These are phyloP conservation scores for Musca vetustissima DNA, from an alignment of 1,140 invertebrate species.

Conservation along the genomic window DNA sequence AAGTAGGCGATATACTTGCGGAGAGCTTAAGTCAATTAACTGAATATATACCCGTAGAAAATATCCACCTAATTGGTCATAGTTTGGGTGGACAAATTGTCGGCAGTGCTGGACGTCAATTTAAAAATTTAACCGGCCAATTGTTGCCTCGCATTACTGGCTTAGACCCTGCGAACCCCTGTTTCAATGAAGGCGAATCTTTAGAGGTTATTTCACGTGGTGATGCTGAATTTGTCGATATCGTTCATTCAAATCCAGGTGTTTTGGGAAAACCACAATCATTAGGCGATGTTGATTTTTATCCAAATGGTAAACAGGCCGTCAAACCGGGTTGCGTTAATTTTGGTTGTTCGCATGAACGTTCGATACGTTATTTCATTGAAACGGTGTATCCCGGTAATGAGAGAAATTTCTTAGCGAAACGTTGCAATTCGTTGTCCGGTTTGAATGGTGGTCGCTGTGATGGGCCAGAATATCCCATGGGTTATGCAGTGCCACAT, in stretches of 20 bases:
- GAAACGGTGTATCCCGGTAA: constrained; percentile 59
- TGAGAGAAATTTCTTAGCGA: constrained; percentile 39
- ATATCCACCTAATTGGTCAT: constrained; percentile 50
- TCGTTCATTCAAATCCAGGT: constrained; percentile 75
- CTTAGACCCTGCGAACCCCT: constrained; percentile 72
- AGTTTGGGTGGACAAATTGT: constrained; percentile 60
- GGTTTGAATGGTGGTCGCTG: constrained; percentile 33
- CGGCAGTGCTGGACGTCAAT: constrained; percentile 58
- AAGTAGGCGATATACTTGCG: constrained; percentile 44
- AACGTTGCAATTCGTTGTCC: constrained; percentile 39
- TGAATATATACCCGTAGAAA: constrained; percentile 38
- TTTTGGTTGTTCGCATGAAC: constrained; percentile 65
- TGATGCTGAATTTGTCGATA: constrained; percentile 66
- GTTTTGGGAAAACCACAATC: constrained; percentile 59
- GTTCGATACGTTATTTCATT: constrained; percentile 64
- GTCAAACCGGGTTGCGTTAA: constrained; percentile 58
- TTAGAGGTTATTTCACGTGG: constrained; percentile 58
- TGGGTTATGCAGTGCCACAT: constrained; percentile 41
- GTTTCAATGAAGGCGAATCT: constrained; percentile 57
- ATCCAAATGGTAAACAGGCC: constrained; percentile 58
- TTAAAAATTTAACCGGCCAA: constrained; percentile 45
- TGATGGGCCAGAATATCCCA: constrained; percentile 29
- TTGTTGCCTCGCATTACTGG: constrained; percentile 62
- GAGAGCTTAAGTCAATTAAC: constrained; percentile 38
- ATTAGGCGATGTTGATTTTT: constrained; percentile 72